Conservation (phyloP, 2,888 invertebrate genomes). For the Helobdella robusta region DNA sequence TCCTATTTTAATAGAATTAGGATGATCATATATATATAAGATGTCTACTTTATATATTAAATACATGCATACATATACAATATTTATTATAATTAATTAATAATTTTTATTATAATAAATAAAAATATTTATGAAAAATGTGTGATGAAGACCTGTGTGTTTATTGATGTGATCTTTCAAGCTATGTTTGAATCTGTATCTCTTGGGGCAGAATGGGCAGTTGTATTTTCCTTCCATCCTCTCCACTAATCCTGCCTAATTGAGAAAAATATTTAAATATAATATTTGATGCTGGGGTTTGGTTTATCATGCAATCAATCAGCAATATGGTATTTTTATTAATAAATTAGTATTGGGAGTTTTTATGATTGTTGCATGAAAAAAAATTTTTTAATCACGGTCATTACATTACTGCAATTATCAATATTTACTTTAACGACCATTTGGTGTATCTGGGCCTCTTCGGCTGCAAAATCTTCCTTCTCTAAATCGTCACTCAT, state of each 20-base stretch:
- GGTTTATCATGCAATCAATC: too few species aligned
- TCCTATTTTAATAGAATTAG: too few species aligned
- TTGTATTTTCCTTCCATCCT: constrained; percentile 25
- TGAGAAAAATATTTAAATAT: neutral
- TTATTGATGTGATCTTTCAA: constrained; percentile 32
- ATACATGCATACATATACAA: too few species aligned
- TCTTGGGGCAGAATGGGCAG: constrained; percentile 26
- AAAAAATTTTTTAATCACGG: too few species aligned
- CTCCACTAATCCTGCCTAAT: constrained; percentile 18
- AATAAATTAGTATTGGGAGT: too few species aligned
- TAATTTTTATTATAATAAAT: too few species aligned
- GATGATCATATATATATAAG: too few species aligned
- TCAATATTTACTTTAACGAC: constrained; percentile 5
- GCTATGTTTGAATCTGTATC: constrained; percentile 29
- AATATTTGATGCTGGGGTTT: too few species aligned
- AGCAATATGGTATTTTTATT: too few species aligned
- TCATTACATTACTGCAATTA: neutral
- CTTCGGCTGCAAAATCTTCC: constrained; percentile 17
- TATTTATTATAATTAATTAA: too few species aligned
- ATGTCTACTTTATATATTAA: too few species aligned
- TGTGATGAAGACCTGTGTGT: constrained; percentile 26
- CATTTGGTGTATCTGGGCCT: constrained; percentile 20
- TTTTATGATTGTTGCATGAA: too few species aligned
- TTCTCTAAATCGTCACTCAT: constrained; percentile 4
- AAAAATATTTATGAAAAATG: neutral